These are phyloP conservation scores for Blastobasis lacticolella DNA, from an alignment of 2,888 invertebrate species.

Conservation along the genomic window DNA sequence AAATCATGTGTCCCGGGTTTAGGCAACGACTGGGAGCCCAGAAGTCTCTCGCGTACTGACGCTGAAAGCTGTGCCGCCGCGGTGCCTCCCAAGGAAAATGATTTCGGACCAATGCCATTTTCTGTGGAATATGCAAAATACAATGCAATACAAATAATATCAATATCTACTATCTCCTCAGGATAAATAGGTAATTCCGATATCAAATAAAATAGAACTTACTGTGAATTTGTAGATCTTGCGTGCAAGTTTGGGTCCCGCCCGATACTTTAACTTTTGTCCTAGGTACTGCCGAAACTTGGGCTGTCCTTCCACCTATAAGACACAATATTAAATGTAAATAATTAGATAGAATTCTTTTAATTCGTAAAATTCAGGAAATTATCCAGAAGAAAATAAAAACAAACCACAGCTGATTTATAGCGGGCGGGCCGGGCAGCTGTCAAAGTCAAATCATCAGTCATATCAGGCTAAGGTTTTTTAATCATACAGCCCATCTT, in stretches of 20 bases:
- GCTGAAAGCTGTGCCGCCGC: conserved; percentile 91
- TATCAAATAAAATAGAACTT: conserved; percentile 31
- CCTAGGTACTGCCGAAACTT: conserved; percentile 89
- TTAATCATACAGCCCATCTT: no score
- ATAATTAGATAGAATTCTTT: no score
- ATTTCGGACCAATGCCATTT: conserved; percentile 85
- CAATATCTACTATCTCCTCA: not conserved
- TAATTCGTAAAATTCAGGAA: no score
- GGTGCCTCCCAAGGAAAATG: conserved; percentile 88
- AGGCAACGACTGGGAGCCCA: conserved; percentile 90
- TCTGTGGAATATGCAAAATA: conserved; percentile 48
- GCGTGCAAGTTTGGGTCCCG: conserved; percentile 90
- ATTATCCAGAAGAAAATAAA: no score
- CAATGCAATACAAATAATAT: not conserved
- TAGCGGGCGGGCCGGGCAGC: no score
- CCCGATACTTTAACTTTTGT: conserved; percentile 93
- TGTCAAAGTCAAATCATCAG: no score
- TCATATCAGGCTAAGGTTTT: no score
- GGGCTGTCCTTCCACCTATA: conserved; percentile 79
- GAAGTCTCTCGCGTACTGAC: conserved; percentile 86
- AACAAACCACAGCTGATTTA: no score
- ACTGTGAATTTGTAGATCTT: conserved; percentile 82
- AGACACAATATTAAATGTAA: not conserved
- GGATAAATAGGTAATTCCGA: not conserved
- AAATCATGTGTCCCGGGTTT: conserved; percentile 84